Conservation (phyloP, 2,113 vertebrate genomes). For the Strigops habroptila region DNA sequence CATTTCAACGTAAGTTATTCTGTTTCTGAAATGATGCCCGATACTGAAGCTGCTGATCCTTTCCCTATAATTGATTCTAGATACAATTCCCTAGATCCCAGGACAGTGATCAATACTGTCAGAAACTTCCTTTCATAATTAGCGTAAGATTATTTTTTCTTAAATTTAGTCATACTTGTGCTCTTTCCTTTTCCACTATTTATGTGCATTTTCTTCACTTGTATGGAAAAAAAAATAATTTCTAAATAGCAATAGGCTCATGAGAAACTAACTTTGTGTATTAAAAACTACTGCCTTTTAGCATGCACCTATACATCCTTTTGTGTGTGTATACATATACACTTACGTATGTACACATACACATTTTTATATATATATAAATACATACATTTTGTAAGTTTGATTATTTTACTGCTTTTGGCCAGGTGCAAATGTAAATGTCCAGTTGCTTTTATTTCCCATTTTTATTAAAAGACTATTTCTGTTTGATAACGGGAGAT, state of each 20-base stretch:
- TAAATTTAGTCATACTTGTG: background rate
- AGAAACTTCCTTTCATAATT: background rate
- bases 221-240: background rate
- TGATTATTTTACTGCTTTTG: background rate
- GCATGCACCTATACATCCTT: background rate
- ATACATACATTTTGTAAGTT: background rate
- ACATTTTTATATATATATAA: background rate
- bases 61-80: background rate
- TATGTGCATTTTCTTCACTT: background rate
- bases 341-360: too few species aligned
- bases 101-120: background rate
- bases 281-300: background rate
- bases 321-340: fast-evolving
- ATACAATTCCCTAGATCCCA: background rate
- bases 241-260: background rate
- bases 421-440: background rate
- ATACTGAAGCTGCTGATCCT: background rate
- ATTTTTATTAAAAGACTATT: background rate
- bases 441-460: background rate
- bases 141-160: background rate
- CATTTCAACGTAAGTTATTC: background rate
- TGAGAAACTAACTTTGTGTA: background rate
- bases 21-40: background rate
- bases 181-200: background rate
- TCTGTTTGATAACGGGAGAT: background rate